Evolutionary conservation across 2,888 invertebrate genomes (phyloP).

Genomic region (Netelia fuscicornis): DNA sequence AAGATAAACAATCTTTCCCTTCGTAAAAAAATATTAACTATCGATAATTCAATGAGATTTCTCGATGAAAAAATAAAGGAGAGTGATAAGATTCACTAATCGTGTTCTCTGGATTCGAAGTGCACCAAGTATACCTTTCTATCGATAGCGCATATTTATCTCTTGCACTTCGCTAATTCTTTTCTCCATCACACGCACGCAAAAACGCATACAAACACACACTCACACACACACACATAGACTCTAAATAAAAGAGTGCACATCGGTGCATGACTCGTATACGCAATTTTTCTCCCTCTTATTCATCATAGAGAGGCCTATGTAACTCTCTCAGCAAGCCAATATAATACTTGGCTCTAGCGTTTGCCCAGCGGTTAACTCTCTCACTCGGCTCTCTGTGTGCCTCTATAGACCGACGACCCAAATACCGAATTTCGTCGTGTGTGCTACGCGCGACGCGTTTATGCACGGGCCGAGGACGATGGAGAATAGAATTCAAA

Average conservation of each 20-base stretch:
- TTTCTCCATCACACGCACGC: neutral
- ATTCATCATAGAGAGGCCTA: conserved; percentile 44
- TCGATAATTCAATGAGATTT: conserved; percentile 27
- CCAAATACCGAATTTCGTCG: conserved; percentile 76
- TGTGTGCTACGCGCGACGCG: conserved; percentile 24
- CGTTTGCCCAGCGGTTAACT: conserved; percentile 76
- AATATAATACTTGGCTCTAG: conserved; percentile 72
- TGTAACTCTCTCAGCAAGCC: conserved; percentile 52
- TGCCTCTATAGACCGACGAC: conserved; percentile 73
- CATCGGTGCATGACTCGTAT: conserved; percentile 53
- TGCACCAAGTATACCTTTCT: neutral
- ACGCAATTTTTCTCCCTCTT: conserved; percentile 75
- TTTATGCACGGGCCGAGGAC: neutral
- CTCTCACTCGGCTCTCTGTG: conserved; percentile 75
- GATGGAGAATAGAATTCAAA: conserved; percentile 44
- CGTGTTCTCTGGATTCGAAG: conserved; percentile 24
- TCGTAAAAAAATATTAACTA: too few species aligned
- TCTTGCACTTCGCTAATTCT: neutral
- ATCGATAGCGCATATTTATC: conserved; percentile 26
- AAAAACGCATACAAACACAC: conserved; percentile 4
- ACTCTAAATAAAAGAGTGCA: conserved; percentile 15
- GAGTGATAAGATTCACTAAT: neutral
- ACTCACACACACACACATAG: conserved; percentile 28
- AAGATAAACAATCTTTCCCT: too few species aligned
- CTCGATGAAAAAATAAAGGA: neutral